Evolutionary conservation across 2,888 invertebrate species (phyloP).

Genomic region (Tromatobia lineatoria): DNA sequence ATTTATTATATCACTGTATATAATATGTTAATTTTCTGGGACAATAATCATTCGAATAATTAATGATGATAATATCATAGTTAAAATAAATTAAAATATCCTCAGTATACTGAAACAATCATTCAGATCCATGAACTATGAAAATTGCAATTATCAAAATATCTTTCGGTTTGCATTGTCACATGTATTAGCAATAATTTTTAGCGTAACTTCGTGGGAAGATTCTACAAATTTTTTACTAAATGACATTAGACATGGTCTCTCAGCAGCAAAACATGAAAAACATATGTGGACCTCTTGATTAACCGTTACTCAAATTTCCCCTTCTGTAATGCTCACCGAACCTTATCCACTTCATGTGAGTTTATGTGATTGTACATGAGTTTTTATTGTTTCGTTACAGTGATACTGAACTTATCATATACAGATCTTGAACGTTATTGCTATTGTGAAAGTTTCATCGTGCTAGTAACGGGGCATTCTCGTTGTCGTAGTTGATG

Average conservation of each 20-base stretch:
- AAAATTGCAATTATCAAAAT: neutral
- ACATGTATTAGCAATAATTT: conserved; percentile 11
- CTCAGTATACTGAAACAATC: neutral
- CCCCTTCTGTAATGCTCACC: conserved; percentile 28
- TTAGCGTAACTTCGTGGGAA: conserved; percentile 44
- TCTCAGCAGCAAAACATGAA: neutral
- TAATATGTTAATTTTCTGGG: neutral
- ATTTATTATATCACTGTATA: too few relatives aligned
- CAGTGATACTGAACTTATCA: conserved; percentile 59
- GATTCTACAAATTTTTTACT: conserved; percentile 36
- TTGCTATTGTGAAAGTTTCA: conserved; percentile 74
- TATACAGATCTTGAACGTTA: conserved; percentile 69
- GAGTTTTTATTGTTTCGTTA: conserved; percentile 56
- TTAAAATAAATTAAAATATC: neutral
- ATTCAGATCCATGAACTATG: neutral
- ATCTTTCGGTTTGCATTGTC: neutral
- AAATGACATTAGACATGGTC: conserved; percentile 39
- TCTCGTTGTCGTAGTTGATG: conserved; percentile 42
- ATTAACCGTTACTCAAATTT: conserved; percentile 56
- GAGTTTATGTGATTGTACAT: conserved; percentile 30
- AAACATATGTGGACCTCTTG: conserved; percentile 7
- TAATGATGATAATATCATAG: neutral
- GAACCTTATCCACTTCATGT: conserved; percentile 35
- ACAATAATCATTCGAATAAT: neutral
- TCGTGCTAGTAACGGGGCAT: conserved; percentile 55